These are phyloP conservation scores for Metellina segmentata DNA, from an alignment of 2,888 invertebrate genomes.

Conservation along the genomic window DNA sequence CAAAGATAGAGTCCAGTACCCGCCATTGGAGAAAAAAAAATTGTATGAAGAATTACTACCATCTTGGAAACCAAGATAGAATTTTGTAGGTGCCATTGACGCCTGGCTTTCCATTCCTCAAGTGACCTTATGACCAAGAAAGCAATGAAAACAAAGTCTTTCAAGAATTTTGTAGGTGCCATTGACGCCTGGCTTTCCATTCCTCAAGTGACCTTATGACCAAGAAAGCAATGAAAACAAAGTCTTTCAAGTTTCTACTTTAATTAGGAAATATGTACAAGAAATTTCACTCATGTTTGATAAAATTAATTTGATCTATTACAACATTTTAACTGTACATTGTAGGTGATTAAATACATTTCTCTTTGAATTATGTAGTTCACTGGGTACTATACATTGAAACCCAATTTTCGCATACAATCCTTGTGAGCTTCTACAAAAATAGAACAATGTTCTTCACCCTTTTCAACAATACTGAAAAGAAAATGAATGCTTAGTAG, in stretches of 20 bases:
- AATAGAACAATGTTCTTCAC: slow-evolving; percentile 93
- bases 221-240: not conserved
- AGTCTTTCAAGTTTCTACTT: not conserved
- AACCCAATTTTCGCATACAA: slow-evolving; percentile 97
- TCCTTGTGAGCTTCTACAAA: slow-evolving; percentile 97
- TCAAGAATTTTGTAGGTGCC: not conserved
- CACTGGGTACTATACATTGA: slow-evolving; percentile 91
- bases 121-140: not conserved
- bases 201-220: not conserved
- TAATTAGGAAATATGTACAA: slow-evolving; percentile 16
- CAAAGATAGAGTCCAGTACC: too few species aligned
- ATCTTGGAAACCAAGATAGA: too few species aligned
- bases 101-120: too few species aligned
- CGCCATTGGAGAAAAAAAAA: too few species aligned
- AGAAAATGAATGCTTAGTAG: too few species aligned
- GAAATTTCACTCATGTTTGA: not conserved
- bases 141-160: not conserved
- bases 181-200: too few species aligned
- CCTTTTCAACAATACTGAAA: slow-evolving; percentile 93
- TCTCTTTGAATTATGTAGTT: not conserved
- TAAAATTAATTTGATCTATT: too few species aligned
- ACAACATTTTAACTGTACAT: slow-evolving; percentile 3
- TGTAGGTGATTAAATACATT: slow-evolving; percentile 9
- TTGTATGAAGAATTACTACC: too few species aligned
- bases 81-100: too few species aligned